These are phyloP conservation scores for Martes martes DNA, from an alignment of 2,113 vertebrate genomes.

Conservation along the genomic window DNA sequence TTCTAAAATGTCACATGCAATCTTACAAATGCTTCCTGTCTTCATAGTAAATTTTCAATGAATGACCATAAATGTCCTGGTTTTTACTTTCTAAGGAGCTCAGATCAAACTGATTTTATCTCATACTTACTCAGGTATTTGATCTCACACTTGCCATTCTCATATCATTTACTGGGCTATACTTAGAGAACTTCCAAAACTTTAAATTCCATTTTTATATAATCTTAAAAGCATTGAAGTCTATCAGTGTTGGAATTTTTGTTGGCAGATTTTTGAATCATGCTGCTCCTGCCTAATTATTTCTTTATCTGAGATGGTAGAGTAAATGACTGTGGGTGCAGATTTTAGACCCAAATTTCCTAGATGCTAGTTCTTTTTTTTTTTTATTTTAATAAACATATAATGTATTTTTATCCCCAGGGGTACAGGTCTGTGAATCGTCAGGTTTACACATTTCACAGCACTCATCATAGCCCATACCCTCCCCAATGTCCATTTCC, in stretches of 20 bases:
- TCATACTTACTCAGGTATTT: not conserved
- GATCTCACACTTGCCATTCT: not conserved
- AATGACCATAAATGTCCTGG: not conserved
- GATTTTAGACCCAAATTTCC: not conserved
- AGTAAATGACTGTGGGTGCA: not conserved
- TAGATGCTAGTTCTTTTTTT: not conserved
- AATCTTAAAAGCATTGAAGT: not conserved
- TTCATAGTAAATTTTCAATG: not conserved
- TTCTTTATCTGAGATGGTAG: not conserved
- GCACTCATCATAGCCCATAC: too few relatives aligned
- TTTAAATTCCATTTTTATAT: not conserved
- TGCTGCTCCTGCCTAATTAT: not conserved
- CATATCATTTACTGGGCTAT: not conserved
- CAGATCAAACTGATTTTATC: not conserved
- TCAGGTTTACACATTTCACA: too few relatives aligned
- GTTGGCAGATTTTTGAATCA: not conserved
- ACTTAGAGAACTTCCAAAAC: not conserved
- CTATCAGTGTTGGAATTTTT: not conserved
- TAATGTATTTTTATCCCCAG: too few relatives aligned
- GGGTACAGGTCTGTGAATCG: too few relatives aligned
- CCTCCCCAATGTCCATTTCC: too few relatives aligned
- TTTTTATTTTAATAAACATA: too few relatives aligned
- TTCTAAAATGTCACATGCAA: not conserved
- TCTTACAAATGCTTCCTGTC: not conserved
- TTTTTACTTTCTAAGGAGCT: not conserved